A percentile compares a stretch with the other conserved stretches of the same genome.
Conservation (phyloP, 2,888 invertebrate species). For the Melanostoma scalare region DNA sequence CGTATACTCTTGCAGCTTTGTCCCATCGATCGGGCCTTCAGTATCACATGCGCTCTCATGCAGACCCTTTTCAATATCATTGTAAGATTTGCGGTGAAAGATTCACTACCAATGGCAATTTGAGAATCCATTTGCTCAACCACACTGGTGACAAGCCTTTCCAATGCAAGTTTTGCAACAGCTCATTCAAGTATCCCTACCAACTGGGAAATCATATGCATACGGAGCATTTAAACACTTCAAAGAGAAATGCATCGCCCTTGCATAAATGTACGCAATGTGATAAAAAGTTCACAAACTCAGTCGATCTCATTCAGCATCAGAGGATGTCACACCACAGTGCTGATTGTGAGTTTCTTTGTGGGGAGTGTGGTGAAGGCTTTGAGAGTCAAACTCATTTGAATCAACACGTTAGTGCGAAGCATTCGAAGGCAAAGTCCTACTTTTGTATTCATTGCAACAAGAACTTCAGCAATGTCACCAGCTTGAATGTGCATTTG, state of each 20-base stretch:
- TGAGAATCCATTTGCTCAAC: conserved; percentile 60
- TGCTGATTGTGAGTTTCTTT: conserved; percentile 47
- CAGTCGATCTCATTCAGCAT: conserved; percentile 46
- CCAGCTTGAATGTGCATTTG: conserved; percentile 65
- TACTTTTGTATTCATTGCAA: conserved; percentile 65
- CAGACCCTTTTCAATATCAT: conserved; percentile 48
- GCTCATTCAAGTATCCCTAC: conserved; percentile 51
- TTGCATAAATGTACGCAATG: conserved; percentile 39
- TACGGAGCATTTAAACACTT: conserved; percentile 38
- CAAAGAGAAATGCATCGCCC: conserved; percentile 16
- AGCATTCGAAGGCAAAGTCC: conserved; percentile 51
- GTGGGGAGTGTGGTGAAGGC: conserved; percentile 51
- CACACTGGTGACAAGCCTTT: conserved; percentile 58
- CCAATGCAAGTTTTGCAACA: conserved; percentile 66
- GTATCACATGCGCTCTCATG: conserved; percentile 70
- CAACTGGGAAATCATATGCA: conserved; percentile 68
- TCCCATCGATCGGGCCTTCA: conserved; percentile 74
- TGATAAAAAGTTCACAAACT: conserved; percentile 37
- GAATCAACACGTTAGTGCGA: conserved; percentile 53
- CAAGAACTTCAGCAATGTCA: conserved; percentile 53
- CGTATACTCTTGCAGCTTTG: conserved; percentile 56
- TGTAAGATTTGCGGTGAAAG: conserved; percentile 69
- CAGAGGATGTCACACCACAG: conserved; percentile 49
- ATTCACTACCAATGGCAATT: conserved; percentile 63
- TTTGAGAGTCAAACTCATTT: conserved; percentile 51